phyloP scores from a whole-genome alignment of 2,888 invertebrate genomes.

The Meliscaeva auricollis region DNA sequence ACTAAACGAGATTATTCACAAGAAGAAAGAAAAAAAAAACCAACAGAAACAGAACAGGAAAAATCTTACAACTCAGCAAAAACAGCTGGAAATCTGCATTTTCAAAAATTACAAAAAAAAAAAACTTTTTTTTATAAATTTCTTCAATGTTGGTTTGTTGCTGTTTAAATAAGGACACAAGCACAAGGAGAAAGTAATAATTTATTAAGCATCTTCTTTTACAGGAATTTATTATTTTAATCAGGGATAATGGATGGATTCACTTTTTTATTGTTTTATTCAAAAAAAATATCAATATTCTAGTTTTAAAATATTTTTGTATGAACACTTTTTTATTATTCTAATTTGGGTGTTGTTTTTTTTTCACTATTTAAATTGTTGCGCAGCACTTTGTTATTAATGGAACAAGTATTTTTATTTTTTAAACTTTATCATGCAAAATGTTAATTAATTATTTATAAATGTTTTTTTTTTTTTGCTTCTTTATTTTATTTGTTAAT shows the following conservation, averaged over 20 bases:
- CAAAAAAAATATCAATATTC: no score
- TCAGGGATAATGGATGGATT: no score
- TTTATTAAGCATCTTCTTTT: not conserved
- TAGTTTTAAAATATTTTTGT: not conserved
- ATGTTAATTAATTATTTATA: conserved; percentile 10
- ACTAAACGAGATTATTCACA: conserved; percentile 11
- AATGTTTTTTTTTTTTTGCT: conserved; percentile 1
- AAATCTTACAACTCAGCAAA: conserved; percentile 41
- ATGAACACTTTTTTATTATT: not conserved
- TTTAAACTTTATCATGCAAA: conserved; percentile 6
- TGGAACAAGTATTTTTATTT: not conserved
- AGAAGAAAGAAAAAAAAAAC: not conserved
- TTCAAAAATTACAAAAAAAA: conserved; percentile 11
- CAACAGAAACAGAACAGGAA: conserved; percentile 19
- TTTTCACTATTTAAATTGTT: not conserved
- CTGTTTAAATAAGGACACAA: conserved; percentile 13
- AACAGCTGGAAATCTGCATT: conserved; percentile 56
- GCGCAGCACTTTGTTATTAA: not conserved
- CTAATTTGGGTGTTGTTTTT: no score
- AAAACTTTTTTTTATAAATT: not conserved
- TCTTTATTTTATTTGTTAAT: no score
- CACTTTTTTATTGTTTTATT: not conserved
- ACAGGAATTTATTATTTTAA: not conserved
- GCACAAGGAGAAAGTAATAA: conserved; percentile 32
- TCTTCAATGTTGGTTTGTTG: not conserved